These are phyloP conservation scores for Stichodactyla helianthus DNA, from an alignment of 64 coral and sea anemone genomes.

Conservation along the genomic window DNA sequence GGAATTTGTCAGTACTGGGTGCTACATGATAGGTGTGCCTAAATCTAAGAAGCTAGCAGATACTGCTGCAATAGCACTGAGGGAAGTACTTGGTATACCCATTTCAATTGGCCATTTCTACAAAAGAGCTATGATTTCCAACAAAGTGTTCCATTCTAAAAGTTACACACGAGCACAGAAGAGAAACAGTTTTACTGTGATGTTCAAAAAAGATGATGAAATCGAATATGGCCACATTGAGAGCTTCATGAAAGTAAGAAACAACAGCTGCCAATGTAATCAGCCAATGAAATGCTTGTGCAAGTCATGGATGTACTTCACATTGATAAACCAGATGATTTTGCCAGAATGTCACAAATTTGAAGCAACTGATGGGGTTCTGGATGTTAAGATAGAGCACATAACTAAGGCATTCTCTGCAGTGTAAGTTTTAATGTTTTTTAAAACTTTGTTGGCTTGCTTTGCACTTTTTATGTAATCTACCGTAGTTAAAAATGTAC, in stretches of 20 bases:
- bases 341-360: slow-evolving; percentile 13
- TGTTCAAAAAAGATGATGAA: slow-evolving; percentile 15
- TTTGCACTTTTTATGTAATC: no score
- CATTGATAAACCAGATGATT: slow-evolving; percentile 5
- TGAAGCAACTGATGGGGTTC: slow-evolving; percentile 33
- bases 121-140: slow-evolving; percentile 40
- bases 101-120: slow-evolving; percentile 24
- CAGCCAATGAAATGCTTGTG: slow-evolving; percentile 27
- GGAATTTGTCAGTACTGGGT: slow-evolving; percentile 44
- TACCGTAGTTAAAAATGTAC: no score
- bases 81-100: slow-evolving; percentile 19
- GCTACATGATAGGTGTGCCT: slow-evolving; percentile 30
- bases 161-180: slow-evolving; percentile 24
- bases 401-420: slow-evolving; percentile 23
- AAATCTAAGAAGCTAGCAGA: slow-evolving; percentile 17
- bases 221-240: slow-evolving; percentile 35
- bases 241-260: slow-evolving; percentile 31
- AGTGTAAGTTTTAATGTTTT: slow-evolving; percentile 28
- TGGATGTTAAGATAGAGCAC: slow-evolving; percentile 28
- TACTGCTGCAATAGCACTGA: slow-evolving; percentile 25
- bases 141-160: slow-evolving; percentile 42
- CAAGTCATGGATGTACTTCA: slow-evolving; percentile 39
- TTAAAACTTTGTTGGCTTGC: background rate
- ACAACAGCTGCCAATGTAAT: slow-evolving; percentile 25
- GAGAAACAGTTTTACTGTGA: slow-evolving; percentile 34